phyloP scores from a whole-genome alignment of 2,113 vertebrate species.

The Sminthopsis crassicaudata region DNA sequence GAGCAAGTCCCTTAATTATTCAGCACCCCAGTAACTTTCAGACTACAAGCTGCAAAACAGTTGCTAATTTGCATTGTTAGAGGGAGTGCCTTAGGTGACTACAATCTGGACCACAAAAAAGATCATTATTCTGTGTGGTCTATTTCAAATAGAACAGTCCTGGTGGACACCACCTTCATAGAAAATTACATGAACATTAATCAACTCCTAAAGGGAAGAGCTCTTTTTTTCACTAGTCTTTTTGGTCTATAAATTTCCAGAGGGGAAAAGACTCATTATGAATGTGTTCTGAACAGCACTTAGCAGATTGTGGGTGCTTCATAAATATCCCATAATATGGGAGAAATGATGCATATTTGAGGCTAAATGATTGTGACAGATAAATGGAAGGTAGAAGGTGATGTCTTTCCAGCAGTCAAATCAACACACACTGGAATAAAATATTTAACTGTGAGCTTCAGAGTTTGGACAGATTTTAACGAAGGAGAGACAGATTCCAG shows the following conservation, averaged over 20 bases:
- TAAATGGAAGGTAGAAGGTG: constrained; percentile 37
- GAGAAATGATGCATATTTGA: constrained; percentile 34
- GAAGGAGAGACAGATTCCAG: background rate
- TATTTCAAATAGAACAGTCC: background rate
- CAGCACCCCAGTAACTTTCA: background rate
- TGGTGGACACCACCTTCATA: background rate
- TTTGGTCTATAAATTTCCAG: constrained; percentile 14
- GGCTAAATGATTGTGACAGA: constrained; percentile 56
- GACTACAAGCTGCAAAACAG: background rate
- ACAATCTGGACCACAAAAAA: background rate
- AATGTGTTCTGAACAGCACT: background rate
- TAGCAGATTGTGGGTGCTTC: constrained; percentile 13
- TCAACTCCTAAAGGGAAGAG: background rate
- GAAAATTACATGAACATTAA: background rate
- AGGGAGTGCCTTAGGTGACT: background rate
- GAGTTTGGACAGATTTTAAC: constrained; percentile 30
- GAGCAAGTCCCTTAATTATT: background rate
- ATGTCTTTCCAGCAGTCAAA: constrained; percentile 36
- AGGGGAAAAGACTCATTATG: constrained; percentile 13
- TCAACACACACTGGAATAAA: constrained; percentile 52
- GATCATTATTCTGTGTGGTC: background rate
- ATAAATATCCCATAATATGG: constrained; percentile 47
- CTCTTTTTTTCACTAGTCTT: constrained; percentile 7
- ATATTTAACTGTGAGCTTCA: constrained; percentile 54
- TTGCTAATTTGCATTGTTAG: background rate